Evolutionary conservation across 1,140 invertebrate genomes (phyloP), one percentile per base, ranked within the genome.

Genomic region (Drosophila suzukii): DNA sequence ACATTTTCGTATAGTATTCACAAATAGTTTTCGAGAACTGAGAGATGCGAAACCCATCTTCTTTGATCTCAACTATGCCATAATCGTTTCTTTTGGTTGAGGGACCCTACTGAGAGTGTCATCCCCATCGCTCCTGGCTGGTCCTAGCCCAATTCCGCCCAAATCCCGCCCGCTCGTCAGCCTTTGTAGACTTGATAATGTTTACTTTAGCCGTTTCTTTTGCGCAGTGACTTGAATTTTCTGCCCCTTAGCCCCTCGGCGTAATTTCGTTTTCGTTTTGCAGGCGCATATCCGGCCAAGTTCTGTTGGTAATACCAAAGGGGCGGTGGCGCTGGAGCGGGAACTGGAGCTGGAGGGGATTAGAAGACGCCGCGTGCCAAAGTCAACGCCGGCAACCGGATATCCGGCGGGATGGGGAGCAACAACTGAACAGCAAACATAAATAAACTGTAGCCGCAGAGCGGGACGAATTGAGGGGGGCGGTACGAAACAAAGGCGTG

Each of bases 201-300:
- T 82, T 70, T 83, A 73, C 75, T 68, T 70, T 63, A 62, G 57
- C 15, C 58, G 38, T 75, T 84, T 67, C 71, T 60, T 67, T 75
- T 72, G 71, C 57, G 38, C 51, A 65, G 51, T 62, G 63, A 76
- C 78, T 76, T 72, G 66, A 72, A 59, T 79, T 76, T 76, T 76
- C 38, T 15, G 36, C 61, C 27, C 61, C 8, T 17, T 11, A 5
- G 20, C 38, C 65, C 61, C 47, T 24, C 39, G 65, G 46, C 67
- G 57, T 63, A 74, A 61, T 63, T 74, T 74, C 58, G 38, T 62
- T 71, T 82, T 83, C 59, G 75, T 46, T 83, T 83, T 83, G 75
- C 75, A 83, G 50, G 80, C 79, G 80, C 75, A 82, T 83, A 83
- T 82, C 75, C 79, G 75, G 75, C 44, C 53, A 62, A 74, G 58